Conservation (phyloP, 2,113 vertebrate genomes). For the Oophaga pumilio region DNA sequence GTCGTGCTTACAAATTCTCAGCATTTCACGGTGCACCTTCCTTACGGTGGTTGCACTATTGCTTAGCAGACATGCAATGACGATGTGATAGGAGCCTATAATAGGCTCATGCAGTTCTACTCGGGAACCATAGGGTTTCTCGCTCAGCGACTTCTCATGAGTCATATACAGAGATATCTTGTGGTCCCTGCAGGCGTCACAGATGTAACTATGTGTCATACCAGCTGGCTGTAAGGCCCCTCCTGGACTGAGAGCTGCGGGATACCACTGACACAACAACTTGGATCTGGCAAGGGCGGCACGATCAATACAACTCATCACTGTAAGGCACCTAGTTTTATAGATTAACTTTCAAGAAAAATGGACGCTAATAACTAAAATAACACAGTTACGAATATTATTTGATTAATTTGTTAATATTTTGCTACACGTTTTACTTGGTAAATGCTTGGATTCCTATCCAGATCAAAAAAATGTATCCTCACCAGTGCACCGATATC, state of each 20-base stretch:
- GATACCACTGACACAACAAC: background rate
- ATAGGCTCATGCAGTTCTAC: background rate
- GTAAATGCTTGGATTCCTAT: too few relatives aligned
- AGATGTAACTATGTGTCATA: background rate
- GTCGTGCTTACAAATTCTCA: background rate
- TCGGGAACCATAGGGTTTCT: background rate
- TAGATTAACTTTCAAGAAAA: too few relatives aligned
- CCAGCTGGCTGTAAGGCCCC: background rate
- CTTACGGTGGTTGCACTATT: background rate
- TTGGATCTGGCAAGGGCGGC: background rate
- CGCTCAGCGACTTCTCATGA: background rate
- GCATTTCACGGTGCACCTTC: background rate
- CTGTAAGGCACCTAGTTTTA: too few relatives aligned
- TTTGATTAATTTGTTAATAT: too few relatives aligned
- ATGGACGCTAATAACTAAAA: background rate
- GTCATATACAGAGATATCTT: background rate
- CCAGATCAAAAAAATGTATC: too few relatives aligned
- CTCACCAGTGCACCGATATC: too few relatives aligned
- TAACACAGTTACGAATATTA: background rate
- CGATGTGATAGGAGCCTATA: background rate
- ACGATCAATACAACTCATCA: background rate
- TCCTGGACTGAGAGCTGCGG: background rate
- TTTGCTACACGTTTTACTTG: too few relatives aligned
- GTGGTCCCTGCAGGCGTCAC: background rate
- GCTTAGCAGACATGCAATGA: background rate